Evolutionary conservation across 1,140 invertebrate species (phyloP).

Genomic region (Polypedilum pembai): DNA sequence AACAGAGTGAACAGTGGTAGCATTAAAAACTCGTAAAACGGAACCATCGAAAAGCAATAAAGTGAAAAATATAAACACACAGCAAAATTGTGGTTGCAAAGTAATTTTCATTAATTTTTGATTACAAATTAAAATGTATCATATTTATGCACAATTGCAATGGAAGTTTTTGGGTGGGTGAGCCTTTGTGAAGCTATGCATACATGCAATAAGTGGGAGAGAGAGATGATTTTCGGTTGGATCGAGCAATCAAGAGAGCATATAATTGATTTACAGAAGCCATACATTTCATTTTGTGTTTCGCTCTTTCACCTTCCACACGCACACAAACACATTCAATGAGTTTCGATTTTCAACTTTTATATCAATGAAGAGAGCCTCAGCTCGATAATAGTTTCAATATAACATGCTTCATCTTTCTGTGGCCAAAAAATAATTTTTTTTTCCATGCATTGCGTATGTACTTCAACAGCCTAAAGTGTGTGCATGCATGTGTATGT

Average conservation of each 20-base stretch:
- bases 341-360: neutral
- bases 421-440: conserved; percentile 11
- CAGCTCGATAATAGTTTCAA: conserved; percentile 21
- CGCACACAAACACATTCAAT: neutral
- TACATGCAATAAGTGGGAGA: neutral
- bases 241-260: conserved; percentile 20
- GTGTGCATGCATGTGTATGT: too few relatives aligned
- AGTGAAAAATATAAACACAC: conserved; percentile 18
- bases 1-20: neutral
- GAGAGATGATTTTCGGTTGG: neutral
- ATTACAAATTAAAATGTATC: conserved; percentile 27
- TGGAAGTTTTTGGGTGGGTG: neutral
- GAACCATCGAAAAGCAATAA: conserved; percentile 17
- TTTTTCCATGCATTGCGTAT: neutral
- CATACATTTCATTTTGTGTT: neutral
- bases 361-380: neutral
- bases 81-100: conserved; percentile 23
- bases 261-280: conserved; percentile 25
- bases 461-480: too few relatives aligned
- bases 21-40: conserved; percentile 15
- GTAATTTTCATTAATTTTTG: conserved; percentile 29
- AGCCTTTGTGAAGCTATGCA: neutral
- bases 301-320: neutral
- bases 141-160: conserved; percentile 19
- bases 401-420: conserved; percentile 12